These are phyloP conservation scores for Gymnocephalus cernua DNA, from an alignment of 2,113 vertebrate genomes.

Conservation along the genomic window DNA sequence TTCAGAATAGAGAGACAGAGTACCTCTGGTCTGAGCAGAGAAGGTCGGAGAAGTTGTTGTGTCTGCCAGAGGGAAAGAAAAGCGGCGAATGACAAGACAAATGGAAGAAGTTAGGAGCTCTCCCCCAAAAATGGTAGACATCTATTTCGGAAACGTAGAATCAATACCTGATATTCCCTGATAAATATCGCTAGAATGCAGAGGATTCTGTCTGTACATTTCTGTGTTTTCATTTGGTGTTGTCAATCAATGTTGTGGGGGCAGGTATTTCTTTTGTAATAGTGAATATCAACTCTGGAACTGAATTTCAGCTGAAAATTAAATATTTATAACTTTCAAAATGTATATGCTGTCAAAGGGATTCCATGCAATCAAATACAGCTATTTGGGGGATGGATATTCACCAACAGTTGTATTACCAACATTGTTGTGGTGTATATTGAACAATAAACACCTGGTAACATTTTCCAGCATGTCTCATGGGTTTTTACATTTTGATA, in stretches of 20 bases:
- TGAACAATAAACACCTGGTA: not conserved
- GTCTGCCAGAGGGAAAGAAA: constrained; percentile 84
- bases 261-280: not conserved
- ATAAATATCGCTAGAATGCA: not conserved
- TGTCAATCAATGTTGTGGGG: not conserved
- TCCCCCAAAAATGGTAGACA: not conserved
- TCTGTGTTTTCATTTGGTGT: not conserved
- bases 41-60: constrained; percentile 94
- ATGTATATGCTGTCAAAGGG: not conserved
- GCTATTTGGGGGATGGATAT: not conserved
- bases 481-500: constrained; percentile 13
- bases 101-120: constrained; percentile 12
- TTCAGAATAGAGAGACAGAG: constrained; percentile 47
- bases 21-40: constrained; percentile 98
- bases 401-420: not conserved
- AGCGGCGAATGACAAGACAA: constrained; percentile 39
- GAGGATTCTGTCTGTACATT: not conserved
- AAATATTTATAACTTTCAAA: not conserved
- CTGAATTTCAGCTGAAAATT: not conserved
- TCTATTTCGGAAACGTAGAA: constrained; percentile 13
- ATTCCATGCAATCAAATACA: not conserved
- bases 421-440: not conserved
- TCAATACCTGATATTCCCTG: not conserved
- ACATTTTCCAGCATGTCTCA: not conserved
- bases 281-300: not conserved